Conservation (phyloP, 1,140 invertebrate genomes). For the Drosophila tristis region DNA sequence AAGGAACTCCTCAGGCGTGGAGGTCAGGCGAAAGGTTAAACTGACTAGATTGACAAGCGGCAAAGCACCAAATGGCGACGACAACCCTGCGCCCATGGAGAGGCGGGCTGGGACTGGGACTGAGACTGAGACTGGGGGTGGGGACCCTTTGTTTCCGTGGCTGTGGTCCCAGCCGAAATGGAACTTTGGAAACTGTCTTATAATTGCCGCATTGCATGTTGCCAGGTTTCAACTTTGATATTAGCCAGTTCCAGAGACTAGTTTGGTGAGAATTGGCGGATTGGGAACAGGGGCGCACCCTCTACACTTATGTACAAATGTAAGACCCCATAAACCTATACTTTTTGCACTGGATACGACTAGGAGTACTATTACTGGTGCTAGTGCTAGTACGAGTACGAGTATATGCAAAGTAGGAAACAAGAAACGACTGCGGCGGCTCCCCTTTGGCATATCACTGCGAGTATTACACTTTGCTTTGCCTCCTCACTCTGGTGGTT, state of each 20-base stretch:
- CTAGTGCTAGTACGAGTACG: too few species aligned
- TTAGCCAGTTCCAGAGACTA: conserved; percentile 39
- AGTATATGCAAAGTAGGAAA: conserved; percentile 28
- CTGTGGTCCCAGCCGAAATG: conserved; percentile 26
- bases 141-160: conserved; percentile 36
- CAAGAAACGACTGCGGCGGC: background rate
- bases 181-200: conserved; percentile 46
- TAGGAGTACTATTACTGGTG: too few species aligned
- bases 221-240: conserved; percentile 74
- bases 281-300: conserved; percentile 48
- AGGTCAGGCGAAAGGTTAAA: conserved; percentile 78
- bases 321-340: too few species aligned
- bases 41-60: conserved; percentile 76
- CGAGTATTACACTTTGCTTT: conserved; percentile 22
- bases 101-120: conserved; percentile 1
- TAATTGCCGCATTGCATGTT: conserved; percentile 78
- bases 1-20: conserved; percentile 45
- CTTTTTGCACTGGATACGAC: too few species aligned
- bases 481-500: background rate
- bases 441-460: conserved; percentile 47
- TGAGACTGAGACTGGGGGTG: conserved; percentile 23
- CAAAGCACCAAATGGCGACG: conserved; percentile 42
- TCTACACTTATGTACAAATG: background rate
- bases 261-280: conserved; percentile 56
- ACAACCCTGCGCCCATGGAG: conserved; percentile 2